These are phyloP conservation scores for Helicolenus hilgendorfi DNA, from an alignment of 2,797 vertebrate species.

Conservation along the genomic window DNA sequence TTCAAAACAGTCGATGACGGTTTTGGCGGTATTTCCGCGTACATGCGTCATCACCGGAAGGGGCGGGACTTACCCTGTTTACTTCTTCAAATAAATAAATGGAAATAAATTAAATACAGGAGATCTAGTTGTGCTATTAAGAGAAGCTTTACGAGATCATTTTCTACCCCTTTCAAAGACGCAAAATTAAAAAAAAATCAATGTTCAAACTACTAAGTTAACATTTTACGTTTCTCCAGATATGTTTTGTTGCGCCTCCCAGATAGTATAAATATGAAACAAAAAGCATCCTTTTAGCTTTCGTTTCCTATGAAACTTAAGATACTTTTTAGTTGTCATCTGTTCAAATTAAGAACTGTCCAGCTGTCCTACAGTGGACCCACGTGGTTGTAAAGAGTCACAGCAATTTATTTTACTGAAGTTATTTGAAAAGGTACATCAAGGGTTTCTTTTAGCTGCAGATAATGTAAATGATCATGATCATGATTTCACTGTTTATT, in stretches of 20 bases:
- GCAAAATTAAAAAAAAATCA: not conserved
- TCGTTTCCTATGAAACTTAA: not conserved
- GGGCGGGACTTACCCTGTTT: not conserved
- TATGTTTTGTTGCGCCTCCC: too few species aligned
- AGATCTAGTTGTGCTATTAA: not conserved
- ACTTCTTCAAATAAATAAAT: not conserved
- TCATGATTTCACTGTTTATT: too few species aligned
- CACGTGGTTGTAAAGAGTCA: not conserved
- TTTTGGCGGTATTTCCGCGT: slow-evolving; percentile 72
- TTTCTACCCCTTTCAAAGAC: not conserved
- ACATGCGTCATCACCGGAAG: not conserved
- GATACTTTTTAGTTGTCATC: not conserved
- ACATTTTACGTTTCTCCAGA: not conserved
- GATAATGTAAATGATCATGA: not conserved
- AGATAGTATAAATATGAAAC: not conserved
- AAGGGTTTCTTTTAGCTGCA: not conserved
- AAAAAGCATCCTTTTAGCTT: not conserved
- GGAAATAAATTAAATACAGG: not conserved
- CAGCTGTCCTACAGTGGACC: not conserved
- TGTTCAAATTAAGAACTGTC: not conserved
- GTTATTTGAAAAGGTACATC: not conserved
- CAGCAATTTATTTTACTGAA: not conserved
- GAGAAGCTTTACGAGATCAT: not conserved
- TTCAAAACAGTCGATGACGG: slow-evolving; percentile 33
- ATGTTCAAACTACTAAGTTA: too few species aligned